Percentiles rank a stretch among this genome's conserved stretches.
phyloP scores from a whole-genome alignment of 2,888 invertebrate genomes.

The Drosophila pullipes region DNA sequence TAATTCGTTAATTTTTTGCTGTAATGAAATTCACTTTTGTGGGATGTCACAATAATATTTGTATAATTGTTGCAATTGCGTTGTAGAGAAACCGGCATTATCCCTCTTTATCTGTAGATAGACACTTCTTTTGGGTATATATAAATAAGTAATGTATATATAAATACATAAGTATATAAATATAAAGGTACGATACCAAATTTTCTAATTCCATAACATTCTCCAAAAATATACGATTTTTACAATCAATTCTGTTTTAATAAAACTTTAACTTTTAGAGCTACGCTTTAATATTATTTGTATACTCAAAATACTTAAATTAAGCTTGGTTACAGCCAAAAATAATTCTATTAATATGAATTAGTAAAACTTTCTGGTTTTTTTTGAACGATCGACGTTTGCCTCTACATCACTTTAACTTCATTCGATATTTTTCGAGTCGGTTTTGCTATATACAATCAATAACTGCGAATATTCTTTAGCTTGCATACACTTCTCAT shows the following conservation, averaged over 20 bases:
- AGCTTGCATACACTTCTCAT: constrained; percentile 17
- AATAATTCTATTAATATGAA: background rate
- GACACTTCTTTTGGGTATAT: background rate
- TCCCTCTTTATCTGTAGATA: background rate
- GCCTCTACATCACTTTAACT: background rate
- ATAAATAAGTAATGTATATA: background rate
- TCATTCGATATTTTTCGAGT: background rate
- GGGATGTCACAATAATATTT: background rate
- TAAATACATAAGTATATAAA: background rate
- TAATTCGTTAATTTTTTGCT: background rate
- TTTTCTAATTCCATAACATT: background rate
- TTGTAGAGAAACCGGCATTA: background rate
- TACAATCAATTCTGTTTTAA: background rate
- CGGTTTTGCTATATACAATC: background rate
- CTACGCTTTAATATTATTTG: background rate
- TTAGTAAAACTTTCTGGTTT: background rate
- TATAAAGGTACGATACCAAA: background rate
- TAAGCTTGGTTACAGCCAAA: background rate
- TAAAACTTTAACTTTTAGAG: background rate
- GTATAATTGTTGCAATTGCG: background rate
- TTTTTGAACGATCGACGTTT: background rate
- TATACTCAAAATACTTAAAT: background rate
- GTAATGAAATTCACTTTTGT: background rate
- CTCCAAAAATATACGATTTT: background rate
- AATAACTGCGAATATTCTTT: background rate